A percentile compares a stretch with the other conserved stretches of the same genome.
Conservation (phyloP, 2,113 vertebrate genomes). For the Eublepharis macularius region DNA sequence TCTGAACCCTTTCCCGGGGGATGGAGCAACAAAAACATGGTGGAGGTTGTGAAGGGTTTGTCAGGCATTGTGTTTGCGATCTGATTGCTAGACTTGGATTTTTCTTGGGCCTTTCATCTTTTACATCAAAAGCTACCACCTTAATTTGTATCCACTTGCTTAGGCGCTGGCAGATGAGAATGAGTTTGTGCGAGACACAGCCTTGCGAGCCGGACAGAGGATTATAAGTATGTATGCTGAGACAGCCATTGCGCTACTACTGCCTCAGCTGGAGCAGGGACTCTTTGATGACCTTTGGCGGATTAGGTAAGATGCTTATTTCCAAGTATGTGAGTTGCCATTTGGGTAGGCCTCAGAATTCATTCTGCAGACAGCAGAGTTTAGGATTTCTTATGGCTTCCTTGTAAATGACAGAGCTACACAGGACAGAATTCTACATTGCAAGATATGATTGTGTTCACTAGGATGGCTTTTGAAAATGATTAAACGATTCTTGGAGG, state of each 20-base stretch:
- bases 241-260: slow-evolving; percentile 91
- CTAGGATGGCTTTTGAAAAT: too few relatives aligned
- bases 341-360: rapidly evolving
- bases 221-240: slow-evolving; percentile 98
- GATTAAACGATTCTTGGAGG: too few relatives aligned
- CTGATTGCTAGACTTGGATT: neutral
- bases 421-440: too few relatives aligned
- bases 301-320: slow-evolving; percentile 81
- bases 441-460: too few relatives aligned
- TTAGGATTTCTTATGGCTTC: too few relatives aligned
- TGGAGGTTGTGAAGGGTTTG: too few relatives aligned
- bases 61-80: neutral
- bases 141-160: neutral
- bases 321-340: neutral
- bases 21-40: too few relatives aligned
- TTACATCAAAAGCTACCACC: too few relatives aligned
- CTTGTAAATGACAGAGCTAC: too few relatives aligned
- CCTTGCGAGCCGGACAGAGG: slow-evolving; percentile 91
- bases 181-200: slow-evolving; percentile 96
- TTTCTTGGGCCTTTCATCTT: neutral
- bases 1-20: neutral
- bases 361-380: neutral
- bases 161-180: slow-evolving; percentile 98
- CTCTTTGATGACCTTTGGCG: slow-evolving; percentile 98
- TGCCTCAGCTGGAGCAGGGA: slow-evolving; percentile 97